Conservation (phyloP, 2,797 vertebrate species). For the Microtus californicus region DNA sequence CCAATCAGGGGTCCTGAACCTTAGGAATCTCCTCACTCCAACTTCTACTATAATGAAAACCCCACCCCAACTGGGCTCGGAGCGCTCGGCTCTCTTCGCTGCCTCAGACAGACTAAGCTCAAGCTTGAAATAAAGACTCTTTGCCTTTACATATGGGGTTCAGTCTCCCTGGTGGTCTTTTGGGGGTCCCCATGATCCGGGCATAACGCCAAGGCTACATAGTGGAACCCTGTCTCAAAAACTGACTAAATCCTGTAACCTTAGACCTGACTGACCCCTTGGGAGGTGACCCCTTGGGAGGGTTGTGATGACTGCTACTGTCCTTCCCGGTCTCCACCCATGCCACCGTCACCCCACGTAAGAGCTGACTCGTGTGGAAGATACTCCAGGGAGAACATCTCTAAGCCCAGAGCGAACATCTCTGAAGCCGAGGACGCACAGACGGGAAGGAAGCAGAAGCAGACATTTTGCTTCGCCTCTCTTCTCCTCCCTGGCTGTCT, state of each 20-base stretch:
- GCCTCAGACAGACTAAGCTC: too few species aligned
- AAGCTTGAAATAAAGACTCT: too few species aligned
- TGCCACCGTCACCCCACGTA: background rate
- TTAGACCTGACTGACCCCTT: background rate
- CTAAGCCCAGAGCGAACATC: background rate
- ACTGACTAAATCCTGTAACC: background rate
- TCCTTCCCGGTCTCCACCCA: background rate
- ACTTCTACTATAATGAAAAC: too few species aligned
- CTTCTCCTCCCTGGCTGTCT: background rate
- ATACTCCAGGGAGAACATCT: background rate
- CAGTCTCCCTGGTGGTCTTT: too few species aligned
- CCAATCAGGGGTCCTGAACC: too few species aligned
- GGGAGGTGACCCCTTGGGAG: too few species aligned
- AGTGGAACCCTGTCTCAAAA: background rate
- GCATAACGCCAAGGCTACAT: background rate
- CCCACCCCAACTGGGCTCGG: too few species aligned
- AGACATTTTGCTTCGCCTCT: background rate
- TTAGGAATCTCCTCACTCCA: too few species aligned
- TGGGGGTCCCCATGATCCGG: too few species aligned
- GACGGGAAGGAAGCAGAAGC: background rate
- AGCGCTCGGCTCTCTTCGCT: too few species aligned
- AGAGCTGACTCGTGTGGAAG: background rate
- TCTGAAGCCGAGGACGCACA: background rate
- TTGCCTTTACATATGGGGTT: too few species aligned
- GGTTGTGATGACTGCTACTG: background rate